A percentile compares a stretch with the other conserved stretches of the same genome.
Evolutionary conservation across 1,140 invertebrate species (phyloP).

Genomic region (Zaprionus inermis): DNA sequence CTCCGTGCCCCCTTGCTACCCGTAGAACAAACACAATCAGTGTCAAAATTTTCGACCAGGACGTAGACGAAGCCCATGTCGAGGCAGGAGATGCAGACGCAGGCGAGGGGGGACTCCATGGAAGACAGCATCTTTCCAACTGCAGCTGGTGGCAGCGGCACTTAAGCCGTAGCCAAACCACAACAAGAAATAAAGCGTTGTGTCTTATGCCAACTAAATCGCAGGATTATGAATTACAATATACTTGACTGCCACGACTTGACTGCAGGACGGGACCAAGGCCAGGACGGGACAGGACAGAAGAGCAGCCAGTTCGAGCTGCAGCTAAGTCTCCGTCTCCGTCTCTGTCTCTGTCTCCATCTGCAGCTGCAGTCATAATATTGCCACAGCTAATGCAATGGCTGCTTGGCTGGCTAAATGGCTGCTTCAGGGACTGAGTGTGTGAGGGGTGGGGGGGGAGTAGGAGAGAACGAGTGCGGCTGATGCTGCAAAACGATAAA

Average conservation of each 20-base stretch:
- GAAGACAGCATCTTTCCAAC: slow-evolving; percentile 8
- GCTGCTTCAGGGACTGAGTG: slow-evolving; percentile 19
- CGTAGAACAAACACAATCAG: slow-evolving; percentile 71
- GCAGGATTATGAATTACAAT: slow-evolving; percentile 81
- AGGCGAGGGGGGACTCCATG: slow-evolving; percentile 15
- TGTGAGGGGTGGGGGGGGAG: background rate
- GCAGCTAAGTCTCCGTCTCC: slow-evolving; percentile 15
- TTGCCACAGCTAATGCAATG: slow-evolving; percentile 72
- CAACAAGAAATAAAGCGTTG: slow-evolving; percentile 73
- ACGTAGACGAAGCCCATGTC: slow-evolving; percentile 30
- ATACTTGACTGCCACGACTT: slow-evolving; percentile 60
- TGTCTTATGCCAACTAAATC: slow-evolving; percentile 76
- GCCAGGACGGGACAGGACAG: too few species aligned
- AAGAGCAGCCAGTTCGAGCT: background rate
- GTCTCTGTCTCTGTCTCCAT: slow-evolving; percentile 4
- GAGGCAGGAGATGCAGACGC: background rate
- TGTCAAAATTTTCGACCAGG: slow-evolving; percentile 70
- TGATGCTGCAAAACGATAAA: slow-evolving; percentile 61
- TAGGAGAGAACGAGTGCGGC: slow-evolving; percentile 19
- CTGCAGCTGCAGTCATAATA: slow-evolving; percentile 70
- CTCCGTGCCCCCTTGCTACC: slow-evolving; percentile 5
- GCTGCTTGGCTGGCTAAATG: slow-evolving; percentile 61
- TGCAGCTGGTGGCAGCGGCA: slow-evolving; percentile 27
- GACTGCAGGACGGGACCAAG: slow-evolving; percentile 2
- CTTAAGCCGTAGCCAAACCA: slow-evolving; percentile 63